Percentiles rank a stretch among this genome's conserved stretches.
Evolutionary conservation across 2,113 vertebrate genomes (phyloP).

Genomic region (Pseudorectes ferrugineus): DNA sequence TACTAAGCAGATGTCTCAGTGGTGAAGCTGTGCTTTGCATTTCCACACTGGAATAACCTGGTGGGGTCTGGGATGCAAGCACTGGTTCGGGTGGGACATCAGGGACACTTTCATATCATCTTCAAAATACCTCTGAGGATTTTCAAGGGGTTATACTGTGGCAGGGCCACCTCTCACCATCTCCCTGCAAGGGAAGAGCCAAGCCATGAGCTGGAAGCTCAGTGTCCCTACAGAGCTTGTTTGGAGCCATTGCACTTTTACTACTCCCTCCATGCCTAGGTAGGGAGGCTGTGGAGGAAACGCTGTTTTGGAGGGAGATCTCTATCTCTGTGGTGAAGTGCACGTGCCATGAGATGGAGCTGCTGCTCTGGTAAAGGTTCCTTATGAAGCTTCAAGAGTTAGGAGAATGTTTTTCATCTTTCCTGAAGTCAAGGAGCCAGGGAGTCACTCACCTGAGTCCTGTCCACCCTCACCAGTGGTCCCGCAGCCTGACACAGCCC

Average conservation of each 20-base stretch:
- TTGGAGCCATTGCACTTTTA: fast-evolving
- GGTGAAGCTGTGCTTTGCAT: fast-evolving
- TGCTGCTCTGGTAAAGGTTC: constrained; percentile 37
- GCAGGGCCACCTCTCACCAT: not conserved
- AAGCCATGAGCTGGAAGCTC: not conserved
- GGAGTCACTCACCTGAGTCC: not conserved
- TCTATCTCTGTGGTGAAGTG: constrained; percentile 4
- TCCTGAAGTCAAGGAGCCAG: not conserved
- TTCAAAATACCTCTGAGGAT: not conserved
- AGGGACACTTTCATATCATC: fast-evolving
- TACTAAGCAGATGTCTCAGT: not conserved
- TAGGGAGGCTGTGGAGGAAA: not conserved
- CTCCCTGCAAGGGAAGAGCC: not conserved
- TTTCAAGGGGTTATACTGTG: not conserved
- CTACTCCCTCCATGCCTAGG: not conserved
- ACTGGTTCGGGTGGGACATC: fast-evolving
- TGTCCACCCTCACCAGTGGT: not conserved
- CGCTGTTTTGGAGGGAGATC: not conserved
- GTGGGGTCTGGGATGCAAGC: not conserved
- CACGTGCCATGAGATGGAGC: constrained; percentile 48
- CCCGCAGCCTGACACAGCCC: not conserved
- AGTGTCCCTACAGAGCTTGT: fast-evolving
- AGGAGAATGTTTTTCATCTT: not conserved
- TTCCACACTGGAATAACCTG: not conserved
- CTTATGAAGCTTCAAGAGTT: not conserved